Evolutionary conservation across 2,888 invertebrate genomes (phyloP).

Genomic region (Drosophila parthenogenetica): DNA sequence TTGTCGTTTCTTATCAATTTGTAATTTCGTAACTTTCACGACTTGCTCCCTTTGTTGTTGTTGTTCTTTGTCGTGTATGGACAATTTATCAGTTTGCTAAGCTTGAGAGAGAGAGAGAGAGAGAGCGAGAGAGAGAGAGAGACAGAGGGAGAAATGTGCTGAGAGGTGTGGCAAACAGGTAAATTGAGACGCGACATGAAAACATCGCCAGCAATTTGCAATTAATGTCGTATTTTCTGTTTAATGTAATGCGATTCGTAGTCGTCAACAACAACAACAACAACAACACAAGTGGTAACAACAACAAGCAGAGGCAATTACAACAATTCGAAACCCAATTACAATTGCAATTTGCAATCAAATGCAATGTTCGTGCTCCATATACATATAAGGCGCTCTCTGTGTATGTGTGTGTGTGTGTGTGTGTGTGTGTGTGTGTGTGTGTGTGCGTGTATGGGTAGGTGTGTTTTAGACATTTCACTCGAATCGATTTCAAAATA

Average conservation of each 20-base stretch:
- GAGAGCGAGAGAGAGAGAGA: not conserved
- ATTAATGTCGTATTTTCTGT: constrained; percentile 55
- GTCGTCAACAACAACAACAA: constrained; percentile 34
- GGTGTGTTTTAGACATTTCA: constrained; percentile 62
- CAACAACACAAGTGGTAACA: constrained; percentile 17
- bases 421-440: constrained; percentile 3
- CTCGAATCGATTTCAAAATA: constrained; percentile 61
- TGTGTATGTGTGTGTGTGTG: no score
- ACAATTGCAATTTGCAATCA: constrained; percentile 68
- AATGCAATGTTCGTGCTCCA: constrained; percentile 69
- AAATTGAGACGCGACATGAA: constrained; percentile 57
- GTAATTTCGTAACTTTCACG: constrained; percentile 58
- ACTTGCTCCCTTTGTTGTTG: constrained; percentile 32
- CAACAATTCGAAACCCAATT: constrained; percentile 66
- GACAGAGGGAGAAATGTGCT: not conserved
- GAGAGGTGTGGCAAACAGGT: constrained; percentile 9
- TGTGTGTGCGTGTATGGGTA: constrained; percentile 15
- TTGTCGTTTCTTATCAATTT: constrained; percentile 45
- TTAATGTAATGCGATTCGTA: constrained; percentile 42
- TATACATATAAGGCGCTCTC: constrained; percentile 27
- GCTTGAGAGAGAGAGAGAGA: not conserved
- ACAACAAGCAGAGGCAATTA: constrained; percentile 54
- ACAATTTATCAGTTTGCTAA: constrained; percentile 53
- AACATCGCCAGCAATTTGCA: constrained; percentile 61
- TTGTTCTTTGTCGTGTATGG: constrained; percentile 60